Conservation (phyloP, 2,797 vertebrate genomes). For the Centroberyx gerrardi region DNA sequence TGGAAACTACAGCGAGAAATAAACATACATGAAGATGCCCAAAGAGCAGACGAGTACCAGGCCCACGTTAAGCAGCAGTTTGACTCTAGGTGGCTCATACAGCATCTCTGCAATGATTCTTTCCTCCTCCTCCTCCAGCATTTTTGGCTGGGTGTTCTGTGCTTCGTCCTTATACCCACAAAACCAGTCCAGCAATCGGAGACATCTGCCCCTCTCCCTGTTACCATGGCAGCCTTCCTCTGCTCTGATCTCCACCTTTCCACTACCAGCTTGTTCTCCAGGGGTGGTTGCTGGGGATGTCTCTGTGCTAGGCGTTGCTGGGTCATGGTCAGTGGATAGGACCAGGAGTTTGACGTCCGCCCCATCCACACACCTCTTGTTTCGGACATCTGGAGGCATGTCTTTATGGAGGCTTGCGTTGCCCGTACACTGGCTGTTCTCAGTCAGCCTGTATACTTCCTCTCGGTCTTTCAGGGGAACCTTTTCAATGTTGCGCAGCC, state of each 20-base stretch:
- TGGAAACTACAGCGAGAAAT: slow-evolving; percentile 93
- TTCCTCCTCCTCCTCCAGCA: slow-evolving; percentile 86
- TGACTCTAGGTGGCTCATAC: slow-evolving; percentile 92
- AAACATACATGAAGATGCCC: slow-evolving; percentile 97
- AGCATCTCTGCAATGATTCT: slow-evolving; percentile 90
- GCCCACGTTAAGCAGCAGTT: slow-evolving; percentile 90
- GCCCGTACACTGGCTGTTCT: slow-evolving; percentile 79
- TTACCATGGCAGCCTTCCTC: slow-evolving; percentile 75
- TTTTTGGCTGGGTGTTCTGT: slow-evolving; percentile 81
- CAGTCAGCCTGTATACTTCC: slow-evolving; percentile 81
- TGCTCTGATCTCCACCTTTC: slow-evolving; percentile 83
- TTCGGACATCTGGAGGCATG: slow-evolving; percentile 79
- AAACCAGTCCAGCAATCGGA: slow-evolving; percentile 90
- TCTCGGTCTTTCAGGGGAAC: slow-evolving; percentile 75
- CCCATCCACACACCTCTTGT: slow-evolving; percentile 86
- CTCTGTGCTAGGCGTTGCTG: slow-evolving; percentile 87
- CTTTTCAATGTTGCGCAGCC: slow-evolving; percentile 78
- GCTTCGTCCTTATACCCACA: slow-evolving; percentile 89
- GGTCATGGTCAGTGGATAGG: slow-evolving; percentile 85
- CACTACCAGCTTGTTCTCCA: slow-evolving; percentile 87
- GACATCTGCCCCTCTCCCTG: slow-evolving; percentile 68
- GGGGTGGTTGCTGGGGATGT: slow-evolving; percentile 90
- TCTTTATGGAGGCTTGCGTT: slow-evolving; percentile 81
- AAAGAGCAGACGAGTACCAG: slow-evolving; percentile 91
- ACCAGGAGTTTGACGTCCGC: slow-evolving; percentile 90